Percentiles rank a stretch among this genome's conserved stretches.
Conservation (phyloP, 1,140 invertebrate species). For the Calephelis nemesis region DNA sequence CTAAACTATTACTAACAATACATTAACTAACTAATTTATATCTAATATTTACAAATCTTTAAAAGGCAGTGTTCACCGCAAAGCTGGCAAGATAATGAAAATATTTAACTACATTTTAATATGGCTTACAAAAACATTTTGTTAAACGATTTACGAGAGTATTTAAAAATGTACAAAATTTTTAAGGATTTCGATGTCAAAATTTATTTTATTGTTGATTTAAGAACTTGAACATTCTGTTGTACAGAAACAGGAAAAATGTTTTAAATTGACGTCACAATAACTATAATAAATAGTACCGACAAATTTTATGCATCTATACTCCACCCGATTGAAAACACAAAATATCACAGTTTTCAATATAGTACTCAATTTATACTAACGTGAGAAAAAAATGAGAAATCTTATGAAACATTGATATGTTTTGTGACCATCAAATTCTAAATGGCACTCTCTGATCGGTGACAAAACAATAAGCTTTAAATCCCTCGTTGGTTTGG, state of each 20-base stretch:
- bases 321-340: constrained; percentile 67
- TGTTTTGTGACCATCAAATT: constrained; percentile 71
- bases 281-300: constrained; percentile 16
- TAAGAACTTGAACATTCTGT: not conserved
- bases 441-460: constrained; percentile 72
- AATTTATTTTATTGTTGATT: not conserved
- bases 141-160: constrained; percentile 3
- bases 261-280: not conserved
- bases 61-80: constrained; percentile 74
- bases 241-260: constrained; percentile 11
- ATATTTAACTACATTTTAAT: constrained; percentile 70
- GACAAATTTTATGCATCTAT: constrained; percentile 25
- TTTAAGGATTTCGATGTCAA: not conserved
- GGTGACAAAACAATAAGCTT: constrained; percentile 63
- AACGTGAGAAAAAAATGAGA: constrained; percentile 23
- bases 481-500: constrained; percentile 53
- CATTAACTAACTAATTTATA: constrained; percentile 35
- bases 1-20: constrained; percentile 11
- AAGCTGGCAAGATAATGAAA: constrained; percentile 75
- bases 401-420: constrained; percentile 24
- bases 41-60: constrained; percentile 67
- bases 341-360: constrained; percentile 78
- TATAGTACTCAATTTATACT: constrained; percentile 41
- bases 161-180: not conserved
- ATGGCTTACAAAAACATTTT: constrained; percentile 55